Base-by-base conservation (phyloP, 2,113 vertebrate genomes). In the Platysteira castanea region DNA sequence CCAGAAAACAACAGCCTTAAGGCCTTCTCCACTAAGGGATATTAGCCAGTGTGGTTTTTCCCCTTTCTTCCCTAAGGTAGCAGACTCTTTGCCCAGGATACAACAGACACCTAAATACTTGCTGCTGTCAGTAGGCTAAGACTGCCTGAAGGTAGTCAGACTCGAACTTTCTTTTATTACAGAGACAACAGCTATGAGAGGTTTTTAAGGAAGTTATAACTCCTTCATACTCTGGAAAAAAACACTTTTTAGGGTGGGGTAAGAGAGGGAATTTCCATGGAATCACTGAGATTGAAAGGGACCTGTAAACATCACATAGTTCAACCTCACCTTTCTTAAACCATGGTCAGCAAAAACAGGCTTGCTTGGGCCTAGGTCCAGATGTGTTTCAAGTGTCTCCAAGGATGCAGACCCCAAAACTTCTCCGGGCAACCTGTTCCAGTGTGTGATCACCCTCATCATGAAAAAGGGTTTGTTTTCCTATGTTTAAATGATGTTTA, bases 161-260 rank as follows among this genome's bases (percentile, higher is more conserved):
- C 15, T 81, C 41, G 9, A 27, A 28, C 17, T 57, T 75, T 57
- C 16, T 81, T 77, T 77, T 84, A 14, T 64, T 85, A 46, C 3
- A 37, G 64, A 68, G 39, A 23, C 22, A 68, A 63, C 0, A 0
- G 21, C 2, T 68, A 59, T 60, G 5, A 8, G 11, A 73, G 28
- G 13, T 21, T 87, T 87, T 84, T 59, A 50, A 84, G 21, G 39
- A 80, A 53, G 27, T 15, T 1, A 4, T 46, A 68, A 54, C 16
- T 73, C 71, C 30, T 56, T 60, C 41, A 54, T 4, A 30, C 17
- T 46, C 59, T 11, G 13, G 18, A 46, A 44, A 44, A 74, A 71
- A 61, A 4, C 1, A 1, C 24, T 63, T 83, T 64, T 35, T 41
- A 39, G 52, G 0, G 1, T 6, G 14, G 11, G 21, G 12, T 37